Evolutionary conservation across 2,113 vertebrate genomes (phyloP).

Genomic region (Alligator sinensis): DNA sequence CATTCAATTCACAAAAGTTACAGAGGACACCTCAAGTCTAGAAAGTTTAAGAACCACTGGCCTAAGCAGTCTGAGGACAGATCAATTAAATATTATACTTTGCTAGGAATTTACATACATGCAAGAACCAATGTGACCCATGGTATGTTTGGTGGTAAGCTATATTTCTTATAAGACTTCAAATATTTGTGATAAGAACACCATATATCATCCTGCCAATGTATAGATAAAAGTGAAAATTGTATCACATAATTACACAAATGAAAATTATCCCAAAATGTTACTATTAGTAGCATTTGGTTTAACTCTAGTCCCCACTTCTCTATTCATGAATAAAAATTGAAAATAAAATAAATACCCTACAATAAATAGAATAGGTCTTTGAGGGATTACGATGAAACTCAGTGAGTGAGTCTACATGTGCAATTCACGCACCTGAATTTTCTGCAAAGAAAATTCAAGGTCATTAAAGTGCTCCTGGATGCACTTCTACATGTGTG

Average conservation of each 20-base stretch:
- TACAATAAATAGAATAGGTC: background rate
- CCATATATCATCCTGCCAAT: background rate
- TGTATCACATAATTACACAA: no score
- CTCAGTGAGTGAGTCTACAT: no score
- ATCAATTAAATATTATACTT: background rate
- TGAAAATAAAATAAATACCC: background rate
- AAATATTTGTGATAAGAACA: background rate
- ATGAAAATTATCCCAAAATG: no score
- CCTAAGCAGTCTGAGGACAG: background rate
- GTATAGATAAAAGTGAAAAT: background rate
- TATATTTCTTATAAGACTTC: background rate
- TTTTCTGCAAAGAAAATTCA: no score
- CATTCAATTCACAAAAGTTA: no score
- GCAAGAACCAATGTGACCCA: background rate
- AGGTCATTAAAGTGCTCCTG: no score
- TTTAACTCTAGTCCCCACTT: background rate
- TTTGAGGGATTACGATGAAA: background rate
- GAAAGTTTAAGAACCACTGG: background rate
- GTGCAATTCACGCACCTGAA: no score
- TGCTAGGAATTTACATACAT: background rate
- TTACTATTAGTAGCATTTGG: background rate
- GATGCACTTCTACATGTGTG: no score
- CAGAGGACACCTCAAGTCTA: no score
- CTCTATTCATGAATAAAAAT: background rate
- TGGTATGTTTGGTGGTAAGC: background rate